Evolutionary conservation across 2,797 vertebrate species (phyloP), one percentile per base, ranked within the genome.

Genomic region (Pteronotus mesoamericanus): DNA sequence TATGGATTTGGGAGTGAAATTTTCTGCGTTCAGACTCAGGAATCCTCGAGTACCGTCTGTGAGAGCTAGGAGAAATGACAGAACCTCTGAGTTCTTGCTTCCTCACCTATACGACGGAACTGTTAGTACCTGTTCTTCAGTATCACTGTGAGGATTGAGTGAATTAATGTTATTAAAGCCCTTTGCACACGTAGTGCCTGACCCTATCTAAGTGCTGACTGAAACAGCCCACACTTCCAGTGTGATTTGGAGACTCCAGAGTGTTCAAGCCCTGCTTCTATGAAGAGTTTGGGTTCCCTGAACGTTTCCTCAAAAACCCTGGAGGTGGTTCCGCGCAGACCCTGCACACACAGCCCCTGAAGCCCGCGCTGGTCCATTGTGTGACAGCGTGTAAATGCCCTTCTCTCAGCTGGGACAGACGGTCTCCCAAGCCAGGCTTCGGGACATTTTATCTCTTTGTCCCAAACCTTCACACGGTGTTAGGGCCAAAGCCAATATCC

Each of bases 221-320:
- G 21, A 93, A 79, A 68, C 34, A 85, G 14, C 9, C 12, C 51
- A 12, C 6, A 29, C 21, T 26, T n/a, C 59, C 55, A 78, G 8
- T 55, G 9, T 53, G 53, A 87, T 55, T 26, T 18, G 39, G 34
- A 87, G 4, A 59, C 89, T 84, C 72, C 71, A 39, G 53, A 68
- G 90, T 66, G 66, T 51, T 80, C 32, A 14, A 61, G 5, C 7
- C n/a, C 66, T 72, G 29, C 53, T 48, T 8, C 29, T 64, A 9
- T 44, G 24, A 37, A 69, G 44, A 24, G 44, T 39, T 19, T 59
- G 22, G 24, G 8, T 19, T 71, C 26, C 77, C 11, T 57, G 51
- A 77, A 92, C n/a, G 22, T 34, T 66, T 78, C 82, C 86, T 94
- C 29, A 18, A 68, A 84, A 42, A 46, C 34, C 39, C 46, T 86